Percentiles rank a stretch among this genome's conserved stretches.
These are phyloP conservation scores for Polymixis lichenea DNA, from an alignment of 2,888 invertebrate species.

Conservation along the genomic window DNA sequence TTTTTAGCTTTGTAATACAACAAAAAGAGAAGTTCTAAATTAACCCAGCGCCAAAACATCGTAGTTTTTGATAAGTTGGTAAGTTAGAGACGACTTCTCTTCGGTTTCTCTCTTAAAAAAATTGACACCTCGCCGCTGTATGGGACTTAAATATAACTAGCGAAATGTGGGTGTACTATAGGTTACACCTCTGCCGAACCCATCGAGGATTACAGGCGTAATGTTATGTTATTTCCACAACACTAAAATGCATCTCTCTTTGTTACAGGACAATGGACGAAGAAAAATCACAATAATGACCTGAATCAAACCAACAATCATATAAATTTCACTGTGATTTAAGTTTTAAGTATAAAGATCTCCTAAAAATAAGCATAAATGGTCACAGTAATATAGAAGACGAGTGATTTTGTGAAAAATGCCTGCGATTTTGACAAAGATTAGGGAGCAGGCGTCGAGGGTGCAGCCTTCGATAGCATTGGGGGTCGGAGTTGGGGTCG, in stretches of 20 bases:
- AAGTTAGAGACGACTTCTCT: too few relatives aligned
- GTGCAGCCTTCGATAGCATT: constrained; percentile 85
- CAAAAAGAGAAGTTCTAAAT: too few relatives aligned
- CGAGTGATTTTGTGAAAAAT: constrained; percentile 72
- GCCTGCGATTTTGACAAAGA: constrained; percentile 88
- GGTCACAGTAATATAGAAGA: constrained; percentile 43
- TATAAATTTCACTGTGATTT: constrained; percentile 58
- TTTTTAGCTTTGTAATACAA: too few relatives aligned
- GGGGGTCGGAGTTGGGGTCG: constrained; percentile 87
- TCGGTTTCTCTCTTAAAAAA: too few relatives aligned
- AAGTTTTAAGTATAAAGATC: constrained; percentile 67
- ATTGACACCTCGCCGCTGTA: too few relatives aligned
- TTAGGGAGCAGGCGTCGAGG: constrained; percentile 86
- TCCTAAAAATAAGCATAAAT: constrained; percentile 66
- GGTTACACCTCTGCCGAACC: too few relatives aligned
- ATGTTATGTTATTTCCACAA: not conserved
- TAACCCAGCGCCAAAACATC: too few relatives aligned
- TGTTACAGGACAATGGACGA: constrained; percentile 85
- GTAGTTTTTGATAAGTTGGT: too few relatives aligned
- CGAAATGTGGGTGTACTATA: too few relatives aligned
- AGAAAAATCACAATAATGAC: constrained; percentile 57
- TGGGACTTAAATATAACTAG: too few relatives aligned
- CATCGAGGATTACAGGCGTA: too few relatives aligned
- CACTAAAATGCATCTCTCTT: constrained; percentile 54
- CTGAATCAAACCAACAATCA: constrained; percentile 23